Evolutionary conservation across 2,797 vertebrate species (phyloP), one percentile per base, ranked within the genome.

Genomic region (Coracias cyanogaster): DNA sequence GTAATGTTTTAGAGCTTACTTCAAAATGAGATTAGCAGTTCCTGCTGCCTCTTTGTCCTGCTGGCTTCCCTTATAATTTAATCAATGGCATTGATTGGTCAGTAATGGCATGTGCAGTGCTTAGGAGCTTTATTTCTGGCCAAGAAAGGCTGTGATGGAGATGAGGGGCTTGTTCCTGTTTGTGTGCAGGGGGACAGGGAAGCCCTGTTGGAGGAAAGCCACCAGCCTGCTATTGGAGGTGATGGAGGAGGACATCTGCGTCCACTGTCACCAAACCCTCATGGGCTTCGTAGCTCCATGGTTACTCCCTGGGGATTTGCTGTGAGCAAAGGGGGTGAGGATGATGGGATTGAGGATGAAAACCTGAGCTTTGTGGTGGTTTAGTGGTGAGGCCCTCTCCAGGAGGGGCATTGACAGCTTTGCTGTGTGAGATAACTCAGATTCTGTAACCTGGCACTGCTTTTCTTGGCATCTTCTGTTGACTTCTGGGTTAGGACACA

Each of bases 1-100:
- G 15, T 64, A 21, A 67, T 65, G 58, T 52, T 91, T 89, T 76
- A 51, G 46, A 48, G 72, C 71, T 67, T 37, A 8, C 46, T 84
- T 83, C 83, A 45, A 73, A 93, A 87, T 62, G 60, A 83, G 71
- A 83, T 89, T 78, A 90, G 48, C 77, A 25, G 49, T 81, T 86
- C 72, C 67, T 69, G 66, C 93, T 55, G 49, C 65, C 19, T 74
- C 74, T 62, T 70, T 69, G 62, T 77, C 72, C 88, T 70, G 82
- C 64, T 74, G 69, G 25, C 62, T 88, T 81, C 93, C 60, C 76
- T 89, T 72, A 37, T 67, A 28, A 84, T 72, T 72, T 82, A 89
- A 95, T 95, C 94, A 20, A 79, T 89, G 37, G 31, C n/a, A 95
- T 79, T 52, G 90, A 87, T 69, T 54, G 78, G 46, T 52, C 71